Evolutionary conservation across 1,140 invertebrate species (phyloP), one percentile per base, ranked within the genome.

Genomic region (Drosophila santomea): DNA sequence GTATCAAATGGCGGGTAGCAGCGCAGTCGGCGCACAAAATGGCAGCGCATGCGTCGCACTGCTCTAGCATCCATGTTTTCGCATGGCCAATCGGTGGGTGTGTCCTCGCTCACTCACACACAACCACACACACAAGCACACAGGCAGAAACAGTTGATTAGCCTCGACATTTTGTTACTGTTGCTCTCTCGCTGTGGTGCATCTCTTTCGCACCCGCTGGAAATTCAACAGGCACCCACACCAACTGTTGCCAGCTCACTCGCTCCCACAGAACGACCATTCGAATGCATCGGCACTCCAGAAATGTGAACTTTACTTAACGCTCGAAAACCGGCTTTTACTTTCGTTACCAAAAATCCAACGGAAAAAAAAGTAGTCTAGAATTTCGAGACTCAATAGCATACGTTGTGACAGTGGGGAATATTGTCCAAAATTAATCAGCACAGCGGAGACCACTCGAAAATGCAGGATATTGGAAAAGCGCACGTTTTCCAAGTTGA

Each of bases 181-280:
- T 80, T 84, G 45, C 60, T 25, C 47, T 58, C 52, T 43, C 55
- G 47, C 32, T 36, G 44, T 64, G 56, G 2, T 32, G 32, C 14
- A 39, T 50, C 44, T 41, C 23, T 45, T 36, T 45, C 20, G 41
- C 47, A 25, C 45, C 35, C 48, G 11, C 41, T 55, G 41, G 48
- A 72, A 85, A 79, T 76, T 88, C 71, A 88, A 86, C 83, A 86
- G 79, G 83, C 83, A 76, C 71, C 62, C 80, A 67, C 75, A 78
- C 62, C 62, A 60, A 57, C 57, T 56, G 10, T 35, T 36, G 43
- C 52, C 20, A 41, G 47, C 43, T 61, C 60, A 11, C 45, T 78
- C 25, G 28, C 47, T 14, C 59, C 15, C 20, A 47, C 2, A 12
- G 50, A 36, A 3, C 17, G 47, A 8, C 17, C 25, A 45, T 50